Evolutionary conservation across 2,797 vertebrate genomes (phyloP), one percentile per base, ranked within the genome.

Genomic region (Heliangelus exortis): DNA sequence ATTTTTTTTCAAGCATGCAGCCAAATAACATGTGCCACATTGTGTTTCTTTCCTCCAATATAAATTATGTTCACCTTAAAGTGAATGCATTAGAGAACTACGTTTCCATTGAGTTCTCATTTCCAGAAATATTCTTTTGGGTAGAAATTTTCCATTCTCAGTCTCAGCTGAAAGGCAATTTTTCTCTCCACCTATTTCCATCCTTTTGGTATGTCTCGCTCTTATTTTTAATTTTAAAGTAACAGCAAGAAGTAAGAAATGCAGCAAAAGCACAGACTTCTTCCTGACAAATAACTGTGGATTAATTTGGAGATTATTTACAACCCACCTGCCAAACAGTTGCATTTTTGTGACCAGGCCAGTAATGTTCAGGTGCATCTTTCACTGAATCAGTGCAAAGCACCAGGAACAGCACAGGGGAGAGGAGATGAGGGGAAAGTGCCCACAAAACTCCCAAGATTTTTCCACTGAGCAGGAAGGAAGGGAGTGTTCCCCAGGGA

Each of bases 1-100:
- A 51, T 55, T 36, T 76, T 47, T 50, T 28, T 8, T 3, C 15
- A 34, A 69, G 12, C 39, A 13, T 9, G 11, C 34, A 61, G 29
- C 41, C 65, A 92, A 82, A 78, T 81, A 85, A 72, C 62, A 80
- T 66, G 33, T 34, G 63, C 74, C 85, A 91, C 74, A 26, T 59
- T 76, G 77, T 81, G 87, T 68, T 92, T 87, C 80, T 81, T 84
- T 76, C 63, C 84, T 93, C 68, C 78, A 74, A 59, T 77, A 87
- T 90, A 94, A 95, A 93, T 82, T 95, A 95, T 41, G 51, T 68
- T 95, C 81, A 76, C 65, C 92, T 95, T 87, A 89, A 78, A 90
- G 84, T 65, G 93, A 90, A 90, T 72, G 78, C 81, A 83, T 95
- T 94, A 90, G 53, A 90, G 55, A 82, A 21, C 48, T 20, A 62